phyloP scores from a whole-genome alignment of 2,888 invertebrate species.

The Cataglyphis livida region DNA sequence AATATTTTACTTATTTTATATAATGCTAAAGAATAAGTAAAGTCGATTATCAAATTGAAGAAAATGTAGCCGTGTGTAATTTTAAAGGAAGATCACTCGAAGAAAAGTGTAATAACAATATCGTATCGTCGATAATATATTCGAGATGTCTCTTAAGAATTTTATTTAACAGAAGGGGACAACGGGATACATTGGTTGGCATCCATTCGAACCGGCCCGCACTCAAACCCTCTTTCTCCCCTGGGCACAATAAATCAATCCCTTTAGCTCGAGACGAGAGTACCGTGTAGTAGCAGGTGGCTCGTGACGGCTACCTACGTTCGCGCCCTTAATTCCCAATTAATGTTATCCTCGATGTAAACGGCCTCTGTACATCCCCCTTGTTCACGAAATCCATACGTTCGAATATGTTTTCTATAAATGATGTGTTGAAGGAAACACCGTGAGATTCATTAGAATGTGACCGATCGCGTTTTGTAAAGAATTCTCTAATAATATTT shows the following conservation, averaged over 20 bases:
- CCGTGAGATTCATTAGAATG: background rate
- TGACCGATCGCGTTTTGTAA: background rate
- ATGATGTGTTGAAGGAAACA: conserved; percentile 8
- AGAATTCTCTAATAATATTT: background rate
- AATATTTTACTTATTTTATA: background rate
- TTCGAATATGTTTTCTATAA: background rate
- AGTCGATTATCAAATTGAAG: background rate
- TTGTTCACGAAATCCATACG: conserved; percentile 15
- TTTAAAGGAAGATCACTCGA: background rate
- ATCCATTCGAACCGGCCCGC: conserved; percentile 57
- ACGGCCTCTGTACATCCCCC: conserved; percentile 46
- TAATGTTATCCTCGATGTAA: conserved; percentile 78
- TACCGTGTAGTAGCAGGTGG: conserved; percentile 83
- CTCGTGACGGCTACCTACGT: conserved; percentile 79
- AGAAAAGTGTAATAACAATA: conserved; percentile 56
- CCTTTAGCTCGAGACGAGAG: conserved; percentile 72
- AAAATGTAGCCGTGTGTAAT: background rate
- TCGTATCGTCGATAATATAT: conserved; percentile 63
- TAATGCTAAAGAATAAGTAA: background rate
- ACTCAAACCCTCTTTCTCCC: conserved; percentile 70
- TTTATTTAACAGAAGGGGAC: conserved; percentile 67
- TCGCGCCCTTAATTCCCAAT: conserved; percentile 85
- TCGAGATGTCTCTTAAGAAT: conserved; percentile 61
- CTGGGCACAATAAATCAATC: conserved; percentile 85
- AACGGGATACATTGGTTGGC: conserved; percentile 52